Evolutionary conservation across 1,140 invertebrate genomes (phyloP), one percentile per base, ranked within the genome.

Genomic region (Drosophila orosa): DNA sequence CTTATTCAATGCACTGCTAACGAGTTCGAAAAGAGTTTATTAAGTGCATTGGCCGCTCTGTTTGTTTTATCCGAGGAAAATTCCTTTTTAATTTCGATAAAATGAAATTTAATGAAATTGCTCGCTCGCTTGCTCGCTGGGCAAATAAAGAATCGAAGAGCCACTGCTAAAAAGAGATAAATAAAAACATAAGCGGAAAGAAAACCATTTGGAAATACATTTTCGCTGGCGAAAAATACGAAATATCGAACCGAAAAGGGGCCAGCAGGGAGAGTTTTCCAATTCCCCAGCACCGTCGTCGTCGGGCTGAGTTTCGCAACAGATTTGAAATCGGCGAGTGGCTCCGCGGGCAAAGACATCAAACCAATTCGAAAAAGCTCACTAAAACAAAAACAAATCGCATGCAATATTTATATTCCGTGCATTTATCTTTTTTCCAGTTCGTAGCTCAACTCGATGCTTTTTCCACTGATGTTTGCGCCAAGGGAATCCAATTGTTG

Each of bases 61-160:
- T 58, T 71, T 71, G 66, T 58, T 69, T 31, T 77, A 40, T 27
- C 9, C 39, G 22, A 58, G 47, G 7, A 40, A 60, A 68, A 76
- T 60, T 35, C 29, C 17, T 39, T 68, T 76, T 61, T 69, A 77
- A 77, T 76, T 77, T 78, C 44, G 57, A 62, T 78, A 57, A 78
- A 78, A 77, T 44, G 39, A n/a, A 77, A 69, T 77, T 62, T 61
- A 69, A 68, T 76, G 50, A 77, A 77, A 77, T 61, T 50, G 29
- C 35, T 44, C 19, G 42, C 25, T 22, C 3, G 31, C 42, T 25
- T 9, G 55, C 7, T 22, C 4, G 48, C 13, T 58, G n/a, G 13
- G 42, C 22, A 71, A 71, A 58, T 57, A 71, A 48, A 58, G 37
- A 17, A 29, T 27, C 12, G 10, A 10, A 39, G 24, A 35, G 22